These are phyloP conservation scores for Oreonectes daqikongensis DNA, from an alignment of 2,797 vertebrate genomes.

Conservation along the genomic window DNA sequence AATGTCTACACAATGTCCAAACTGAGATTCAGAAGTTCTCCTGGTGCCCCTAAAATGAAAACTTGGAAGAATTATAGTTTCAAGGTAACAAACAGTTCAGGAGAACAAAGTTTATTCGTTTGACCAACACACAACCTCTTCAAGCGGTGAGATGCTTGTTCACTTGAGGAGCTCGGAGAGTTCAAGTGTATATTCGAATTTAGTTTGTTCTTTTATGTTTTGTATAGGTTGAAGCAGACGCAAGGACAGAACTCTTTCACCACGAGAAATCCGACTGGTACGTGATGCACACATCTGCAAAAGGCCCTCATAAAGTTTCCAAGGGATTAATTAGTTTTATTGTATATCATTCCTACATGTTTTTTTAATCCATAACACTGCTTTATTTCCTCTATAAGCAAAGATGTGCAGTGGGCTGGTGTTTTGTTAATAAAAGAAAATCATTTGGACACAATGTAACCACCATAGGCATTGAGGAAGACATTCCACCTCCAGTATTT, in stretches of 20 bases:
- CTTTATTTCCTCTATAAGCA: background rate
- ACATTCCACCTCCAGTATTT: too few species aligned
- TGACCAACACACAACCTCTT: background rate
- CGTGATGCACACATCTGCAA: background rate
- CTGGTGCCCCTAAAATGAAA: conserved; percentile 4
- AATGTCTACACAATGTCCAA: conserved; percentile 35
- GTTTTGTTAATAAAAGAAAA: too few species aligned
- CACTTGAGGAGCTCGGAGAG: background rate
- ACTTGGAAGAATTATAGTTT: conserved; percentile 24
- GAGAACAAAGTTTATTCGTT: conserved; percentile 10
- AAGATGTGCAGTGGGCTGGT: too few species aligned
- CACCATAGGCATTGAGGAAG: too few species aligned
- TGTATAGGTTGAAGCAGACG: conserved; percentile 16
- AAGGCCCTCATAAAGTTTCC: conserved; percentile 8
- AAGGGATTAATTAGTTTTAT: background rate
- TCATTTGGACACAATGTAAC: too few species aligned
- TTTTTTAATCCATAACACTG: background rate
- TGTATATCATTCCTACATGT: conserved; percentile 7
- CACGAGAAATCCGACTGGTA: conserved; percentile 33
- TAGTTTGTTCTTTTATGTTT: conserved; percentile 2
- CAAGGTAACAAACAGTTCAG: conserved; percentile 18
- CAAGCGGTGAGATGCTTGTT: background rate
- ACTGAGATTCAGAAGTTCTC: conserved; percentile 25
- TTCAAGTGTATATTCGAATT: background rate
- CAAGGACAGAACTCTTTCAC: conserved; percentile 28